Conservation (phyloP, 2,797 vertebrate species). For the Dicrostonyx torquatus region DNA sequence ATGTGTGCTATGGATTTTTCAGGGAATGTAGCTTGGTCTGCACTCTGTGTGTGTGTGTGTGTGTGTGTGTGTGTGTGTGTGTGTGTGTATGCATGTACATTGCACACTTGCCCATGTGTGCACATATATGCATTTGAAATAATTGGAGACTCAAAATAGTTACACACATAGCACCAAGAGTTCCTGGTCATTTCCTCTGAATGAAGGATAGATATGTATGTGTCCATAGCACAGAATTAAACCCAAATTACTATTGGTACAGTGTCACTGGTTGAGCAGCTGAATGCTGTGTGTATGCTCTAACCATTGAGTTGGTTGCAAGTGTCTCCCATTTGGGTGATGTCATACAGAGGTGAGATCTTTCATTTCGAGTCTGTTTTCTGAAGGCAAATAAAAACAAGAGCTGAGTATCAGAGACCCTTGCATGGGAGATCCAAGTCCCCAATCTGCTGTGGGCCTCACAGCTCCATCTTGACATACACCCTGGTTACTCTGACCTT, state of each 20-base stretch:
- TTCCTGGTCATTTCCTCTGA: not conserved
- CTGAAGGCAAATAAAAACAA: not conserved
- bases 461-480: fast-evolving
- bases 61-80: too few species aligned
- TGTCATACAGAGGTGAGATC: not conserved
- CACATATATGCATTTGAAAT: not conserved
- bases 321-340: not conserved
- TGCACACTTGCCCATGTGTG: not conserved
- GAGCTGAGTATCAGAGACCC: not conserved
- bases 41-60: not conserved
- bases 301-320: not conserved
- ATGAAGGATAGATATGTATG: fast-evolving
- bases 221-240: not conserved
- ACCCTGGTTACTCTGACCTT: not conserved
- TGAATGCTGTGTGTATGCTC: not conserved
- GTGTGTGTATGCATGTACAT: fast-evolving
- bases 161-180: not conserved
- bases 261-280: not conserved
- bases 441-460: not conserved
- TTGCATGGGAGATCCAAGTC: fast-evolving
- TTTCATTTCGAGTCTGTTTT: not conserved
- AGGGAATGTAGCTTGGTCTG: not conserved
- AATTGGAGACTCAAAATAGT: not conserved
- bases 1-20: not conserved
- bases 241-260: not conserved